Conservation (phyloP, 2,888 invertebrate species). For the Uropetala carovei region DNA sequence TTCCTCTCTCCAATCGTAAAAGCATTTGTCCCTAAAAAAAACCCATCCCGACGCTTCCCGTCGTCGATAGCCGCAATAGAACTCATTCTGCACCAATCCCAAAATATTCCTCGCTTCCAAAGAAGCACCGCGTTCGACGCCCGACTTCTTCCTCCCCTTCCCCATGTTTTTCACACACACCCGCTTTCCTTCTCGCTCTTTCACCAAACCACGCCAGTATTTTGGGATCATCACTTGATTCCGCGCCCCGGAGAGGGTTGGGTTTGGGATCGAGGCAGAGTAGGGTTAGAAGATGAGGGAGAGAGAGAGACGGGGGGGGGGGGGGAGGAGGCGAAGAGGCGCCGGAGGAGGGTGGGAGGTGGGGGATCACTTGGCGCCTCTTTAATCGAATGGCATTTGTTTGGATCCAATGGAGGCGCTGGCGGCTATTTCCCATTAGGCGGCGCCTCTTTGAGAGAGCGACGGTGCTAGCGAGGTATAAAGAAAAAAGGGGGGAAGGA, state of each 20-base stretch:
- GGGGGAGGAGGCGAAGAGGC: neutral
- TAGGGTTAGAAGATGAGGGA: neutral
- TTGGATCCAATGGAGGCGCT: conserved; percentile 15
- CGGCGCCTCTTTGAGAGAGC: conserved; percentile 14
- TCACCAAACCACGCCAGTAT: conserved; percentile 4
- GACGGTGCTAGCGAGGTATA: neutral
- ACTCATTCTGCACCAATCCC: conserved; percentile 19
- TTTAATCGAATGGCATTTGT: conserved; percentile 32
- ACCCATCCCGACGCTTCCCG: neutral
- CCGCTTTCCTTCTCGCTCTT: neutral
- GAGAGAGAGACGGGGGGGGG: neutral
- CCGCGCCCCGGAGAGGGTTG: neutral
- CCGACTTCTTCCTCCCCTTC: conserved; percentile 14
- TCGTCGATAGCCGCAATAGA: conserved; percentile 24
- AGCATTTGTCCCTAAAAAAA: conserved; percentile 29
- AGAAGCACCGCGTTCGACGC: conserved; percentile 10
- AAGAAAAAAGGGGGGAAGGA: neutral
- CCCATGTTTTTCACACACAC: neutral
- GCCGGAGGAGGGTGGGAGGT: neutral
- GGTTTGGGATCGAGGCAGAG: neutral
- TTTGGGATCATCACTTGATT: conserved; percentile 20
- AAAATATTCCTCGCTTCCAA: conserved; percentile 8
- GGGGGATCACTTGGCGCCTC: conserved; percentile 28
- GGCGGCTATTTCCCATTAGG: conserved; percentile 26
- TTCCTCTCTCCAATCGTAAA: neutral